These are phyloP conservation scores for Netelia inedita DNA, from an alignment of 2,888 invertebrate species.

Conservation along the genomic window DNA sequence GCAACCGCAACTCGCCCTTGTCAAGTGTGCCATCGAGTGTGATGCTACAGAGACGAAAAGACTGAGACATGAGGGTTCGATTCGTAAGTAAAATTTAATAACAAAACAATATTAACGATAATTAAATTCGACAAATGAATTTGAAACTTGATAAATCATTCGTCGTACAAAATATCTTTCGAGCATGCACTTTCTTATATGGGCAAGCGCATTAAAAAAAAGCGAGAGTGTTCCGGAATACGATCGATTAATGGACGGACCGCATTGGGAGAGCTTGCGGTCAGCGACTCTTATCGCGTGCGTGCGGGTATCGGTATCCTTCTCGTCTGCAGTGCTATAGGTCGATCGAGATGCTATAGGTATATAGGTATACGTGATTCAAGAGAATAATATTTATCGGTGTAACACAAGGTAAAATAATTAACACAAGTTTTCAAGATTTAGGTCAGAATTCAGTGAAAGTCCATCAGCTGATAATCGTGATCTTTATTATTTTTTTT, in stretches of 20 bases:
- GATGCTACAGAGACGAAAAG: slow-evolving; percentile 76
- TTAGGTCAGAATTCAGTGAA: slow-evolving; percentile 39
- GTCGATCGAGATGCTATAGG: neutral
- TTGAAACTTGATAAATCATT: too few species aligned
- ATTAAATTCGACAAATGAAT: neutral
- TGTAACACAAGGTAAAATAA: neutral
- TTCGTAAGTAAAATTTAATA: slow-evolving; percentile 77
- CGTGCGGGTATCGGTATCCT: slow-evolving; percentile 4
- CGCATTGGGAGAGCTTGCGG: slow-evolving; percentile 49
- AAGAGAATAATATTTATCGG: slow-evolving; percentile 5
- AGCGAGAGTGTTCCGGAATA: slow-evolving; percentile 53
- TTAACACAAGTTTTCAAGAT: slow-evolving; percentile 25
- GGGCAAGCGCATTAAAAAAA: slow-evolving; percentile 2
- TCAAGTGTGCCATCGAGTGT: slow-evolving; percentile 72
- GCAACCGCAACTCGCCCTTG: slow-evolving; percentile 52
- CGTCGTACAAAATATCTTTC: too few species aligned
- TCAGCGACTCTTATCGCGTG: slow-evolving; percentile 48
- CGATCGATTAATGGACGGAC: slow-evolving; percentile 54
- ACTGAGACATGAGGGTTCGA: slow-evolving; percentile 80
- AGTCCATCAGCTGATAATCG: slow-evolving; percentile 25
- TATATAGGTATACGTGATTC: neutral
- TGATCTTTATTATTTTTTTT: neutral
- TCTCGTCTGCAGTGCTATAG: neutral
- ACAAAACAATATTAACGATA: neutral
- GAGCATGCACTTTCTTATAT: slow-evolving; percentile 7